These are phyloP conservation scores for rabbit (Oryctolagus cuniculus) DNA, from an alignment of 2,113 vertebrate genomes.

Conservation along the genomic window mOryCun1.1 NC_091442.1:59050001-59050500, in stretches of 20 bases:
- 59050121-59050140: slow-evolving; percentile 70
- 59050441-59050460: slow-evolving; percentile 76
- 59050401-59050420: slow-evolving; percentile 52
- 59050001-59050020: slow-evolving; percentile 80
- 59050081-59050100: slow-evolving; percentile 60
- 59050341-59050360: slow-evolving; percentile 82
- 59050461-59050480: slow-evolving; percentile 28
- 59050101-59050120: slow-evolving; percentile 75
- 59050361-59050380: slow-evolving; percentile 73
- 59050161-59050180: slow-evolving; percentile 63
- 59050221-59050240: slow-evolving; percentile 65
- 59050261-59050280: slow-evolving; percentile 59
- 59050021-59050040: slow-evolving; percentile 64
- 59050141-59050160: slow-evolving; percentile 56
- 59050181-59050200: slow-evolving; percentile 84
- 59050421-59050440: slow-evolving; percentile 66
- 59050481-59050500: slow-evolving; percentile 75
- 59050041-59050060: slow-evolving; percentile 58
- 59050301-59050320: slow-evolving; percentile 78
- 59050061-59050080: slow-evolving; percentile 63
- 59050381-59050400: slow-evolving; percentile 57
- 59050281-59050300: slow-evolving; percentile 72
- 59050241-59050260: slow-evolving; percentile 58
- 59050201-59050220: slow-evolving; percentile 88
- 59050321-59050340: slow-evolving; percentile 77